Conservation (phyloP, 2,888 invertebrate species). For the Stegophylla sp. region DNA sequence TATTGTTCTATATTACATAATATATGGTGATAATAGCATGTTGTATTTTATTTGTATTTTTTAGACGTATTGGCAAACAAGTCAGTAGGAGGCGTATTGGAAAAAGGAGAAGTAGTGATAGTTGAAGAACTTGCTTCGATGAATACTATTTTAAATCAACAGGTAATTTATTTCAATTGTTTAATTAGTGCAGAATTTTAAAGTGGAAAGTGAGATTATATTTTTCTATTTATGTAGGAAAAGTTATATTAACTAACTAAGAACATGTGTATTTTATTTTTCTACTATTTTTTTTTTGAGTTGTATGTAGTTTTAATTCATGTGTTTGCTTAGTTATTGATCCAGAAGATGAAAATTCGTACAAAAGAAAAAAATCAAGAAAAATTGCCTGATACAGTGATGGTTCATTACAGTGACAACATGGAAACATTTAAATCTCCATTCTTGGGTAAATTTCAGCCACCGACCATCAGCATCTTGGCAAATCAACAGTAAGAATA, state of each 20-base stretch:
- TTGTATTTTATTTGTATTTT: background rate
- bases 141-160: conserved; percentile 39
- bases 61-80: background rate
- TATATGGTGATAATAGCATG: no score
- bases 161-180: conserved; percentile 10
- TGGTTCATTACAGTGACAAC: conserved; percentile 42
- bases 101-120: conserved; percentile 21
- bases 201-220: no score
- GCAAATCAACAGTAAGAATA: conserved; percentile 20
- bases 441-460: conserved; percentile 48
- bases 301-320: background rate
- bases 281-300: background rate
- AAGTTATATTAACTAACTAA: background rate
- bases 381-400: conserved; percentile 24
- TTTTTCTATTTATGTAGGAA: background rate
- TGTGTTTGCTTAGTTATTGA: conserved; percentile 18
- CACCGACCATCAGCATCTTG: conserved; percentile 46
- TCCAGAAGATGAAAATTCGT: conserved; percentile 15
- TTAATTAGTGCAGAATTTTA: background rate
- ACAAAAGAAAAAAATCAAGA: conserved; percentile 12
- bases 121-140: conserved; percentile 12
- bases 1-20: no score
- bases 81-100: background rate
- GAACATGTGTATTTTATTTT: background rate
- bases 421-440: conserved; percentile 50